A percentile compares a stretch with the other conserved stretches of the same genome.
Conservation (phyloP, 2,113 vertebrate species). For the zebrafish (Danio rerio) region DNA sequence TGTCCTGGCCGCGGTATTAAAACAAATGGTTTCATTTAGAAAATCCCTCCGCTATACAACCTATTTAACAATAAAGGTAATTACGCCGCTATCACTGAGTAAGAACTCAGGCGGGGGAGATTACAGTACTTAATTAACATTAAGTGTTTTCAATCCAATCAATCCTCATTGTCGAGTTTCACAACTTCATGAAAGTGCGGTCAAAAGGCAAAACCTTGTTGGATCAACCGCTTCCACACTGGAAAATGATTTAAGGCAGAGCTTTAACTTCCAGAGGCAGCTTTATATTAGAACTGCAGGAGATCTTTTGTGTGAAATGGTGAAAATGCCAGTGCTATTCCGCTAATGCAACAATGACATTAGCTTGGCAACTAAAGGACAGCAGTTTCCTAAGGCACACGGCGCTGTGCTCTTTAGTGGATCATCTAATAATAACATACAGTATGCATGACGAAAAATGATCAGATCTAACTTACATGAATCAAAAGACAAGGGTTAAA, state of each 20-base stretch:
- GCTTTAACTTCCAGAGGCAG: not conserved
- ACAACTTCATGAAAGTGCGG: conserved; percentile 46
- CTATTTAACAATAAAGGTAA: conserved; percentile 48
- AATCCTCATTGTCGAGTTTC: conserved; percentile 46
- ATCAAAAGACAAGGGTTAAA: not conserved
- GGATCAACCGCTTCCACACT: conserved; percentile 11
- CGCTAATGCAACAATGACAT: conserved; percentile 15
- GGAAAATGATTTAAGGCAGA: not conserved
- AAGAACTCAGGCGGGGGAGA: conserved; percentile 40
- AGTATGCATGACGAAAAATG: not conserved
- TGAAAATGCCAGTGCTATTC: not conserved
- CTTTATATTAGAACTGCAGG: conserved; percentile 2
- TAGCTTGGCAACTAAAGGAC: conserved; percentile 1
- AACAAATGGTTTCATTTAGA: conserved; percentile 59
- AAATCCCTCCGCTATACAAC: conserved; percentile 46
- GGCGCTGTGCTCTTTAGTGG: not conserved
- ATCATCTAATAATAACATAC: not conserved
- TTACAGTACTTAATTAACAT: conserved; percentile 57
- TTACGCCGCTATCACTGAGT: conserved; percentile 47
- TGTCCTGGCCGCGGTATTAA: conserved; percentile 27
- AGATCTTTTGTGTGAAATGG: not conserved
- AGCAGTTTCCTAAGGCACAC: conserved; percentile 6
- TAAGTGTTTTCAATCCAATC: conserved; percentile 53
- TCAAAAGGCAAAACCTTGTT: not conserved
- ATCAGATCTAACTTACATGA: not conserved